Base-by-base conservation (phyloP, 2,113 vertebrate genomes). In the Ceuthmochares aereus region DNA sequence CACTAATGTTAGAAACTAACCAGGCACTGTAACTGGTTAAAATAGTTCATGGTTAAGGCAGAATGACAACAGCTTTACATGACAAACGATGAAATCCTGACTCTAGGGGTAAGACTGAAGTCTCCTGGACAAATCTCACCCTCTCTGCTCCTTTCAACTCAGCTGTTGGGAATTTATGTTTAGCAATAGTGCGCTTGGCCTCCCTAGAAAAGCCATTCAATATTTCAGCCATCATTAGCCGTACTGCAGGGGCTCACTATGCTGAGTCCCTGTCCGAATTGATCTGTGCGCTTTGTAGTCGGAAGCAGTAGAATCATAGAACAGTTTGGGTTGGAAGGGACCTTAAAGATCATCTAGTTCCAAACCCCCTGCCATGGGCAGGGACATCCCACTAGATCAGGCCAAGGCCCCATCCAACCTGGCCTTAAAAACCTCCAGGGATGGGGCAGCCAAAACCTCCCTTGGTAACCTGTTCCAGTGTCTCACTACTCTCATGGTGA, bases 191-290 rank as follows among this genome's bases (percentile, higher is more conserved):
- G 51, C 80, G 12, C 20, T 22, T 22, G 34, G 62, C 13, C 27
- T 22, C 37, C 26, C 16, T 3, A 6, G 49, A n/a, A 82, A 21
- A 76, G 47, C 1, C 1, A 83, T 14, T 14, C 12, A 22, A 4
- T 0, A 0, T 30, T 12, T 45, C 62, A 27, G 30, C 59, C 40
- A 2, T 7, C 0, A 0, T 0, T 40, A 51, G 70, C 52, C 21
- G 32, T 15, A 1, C 63, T 36, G 55, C 58, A 51, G 42, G 37
- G 26, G 29, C 25, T 73, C 1, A 3, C 15, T 11, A 2, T n/a
- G 25, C 40, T 1, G 3, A 51, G 36, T 5, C n/a, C 29, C 45
- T 21, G 26, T 6, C 63, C n/a, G 30, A 68, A 42, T 18, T 21
- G 47, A 58, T 16, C 32, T 4, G n/a, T 26, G 30, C 1, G 2